Evolutionary conservation across 2,888 invertebrate genomes (phyloP).

Genomic region (Leucophenga montana): DNA sequence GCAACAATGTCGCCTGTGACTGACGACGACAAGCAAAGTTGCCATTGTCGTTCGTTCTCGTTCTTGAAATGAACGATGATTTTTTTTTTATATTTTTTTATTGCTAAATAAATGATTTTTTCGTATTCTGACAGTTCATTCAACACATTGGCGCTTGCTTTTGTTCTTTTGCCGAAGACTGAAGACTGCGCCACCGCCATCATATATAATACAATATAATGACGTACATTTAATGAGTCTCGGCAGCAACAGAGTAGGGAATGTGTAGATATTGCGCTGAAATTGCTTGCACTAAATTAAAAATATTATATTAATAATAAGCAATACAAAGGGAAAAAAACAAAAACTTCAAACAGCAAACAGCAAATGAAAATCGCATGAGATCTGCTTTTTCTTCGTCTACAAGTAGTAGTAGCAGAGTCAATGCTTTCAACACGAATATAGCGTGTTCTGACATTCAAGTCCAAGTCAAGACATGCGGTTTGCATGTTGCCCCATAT

Average conservation of each 20-base stretch:
- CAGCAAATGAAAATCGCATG: constrained; percentile 1
- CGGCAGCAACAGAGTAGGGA: not conserved
- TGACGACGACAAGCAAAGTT: constrained; percentile 16
- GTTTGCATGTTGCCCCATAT: constrained; percentile 21
- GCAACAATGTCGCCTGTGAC: constrained; percentile 19
- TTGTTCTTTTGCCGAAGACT: constrained; percentile 11
- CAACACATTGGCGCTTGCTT: constrained; percentile 39
- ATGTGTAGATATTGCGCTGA: constrained; percentile 28
- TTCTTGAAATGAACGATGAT: no score
- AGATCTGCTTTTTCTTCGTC: not conserved
- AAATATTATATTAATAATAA: constrained; percentile 34
- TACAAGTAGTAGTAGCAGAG: constrained; percentile 11
- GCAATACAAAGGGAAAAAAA: constrained; percentile 39
- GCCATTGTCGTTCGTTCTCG: constrained; percentile 17
- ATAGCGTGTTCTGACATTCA: not conserved
- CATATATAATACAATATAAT: not conserved
- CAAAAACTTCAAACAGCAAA: no score
- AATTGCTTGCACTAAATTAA: constrained; percentile 35
- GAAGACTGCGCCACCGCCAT: not conserved
- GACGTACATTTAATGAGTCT: constrained; percentile 18
- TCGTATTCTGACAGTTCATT: constrained; percentile 51
- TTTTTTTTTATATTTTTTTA: no score
- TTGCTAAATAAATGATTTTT: constrained; percentile 46
- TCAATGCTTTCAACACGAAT: constrained; percentile 15
- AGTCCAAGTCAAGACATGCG: not conserved